A percentile compares a stretch with the other conserved stretches of the same genome.
Conservation (phyloP, 2,888 invertebrate genomes). For the Perizoma affinitatum region DNA sequence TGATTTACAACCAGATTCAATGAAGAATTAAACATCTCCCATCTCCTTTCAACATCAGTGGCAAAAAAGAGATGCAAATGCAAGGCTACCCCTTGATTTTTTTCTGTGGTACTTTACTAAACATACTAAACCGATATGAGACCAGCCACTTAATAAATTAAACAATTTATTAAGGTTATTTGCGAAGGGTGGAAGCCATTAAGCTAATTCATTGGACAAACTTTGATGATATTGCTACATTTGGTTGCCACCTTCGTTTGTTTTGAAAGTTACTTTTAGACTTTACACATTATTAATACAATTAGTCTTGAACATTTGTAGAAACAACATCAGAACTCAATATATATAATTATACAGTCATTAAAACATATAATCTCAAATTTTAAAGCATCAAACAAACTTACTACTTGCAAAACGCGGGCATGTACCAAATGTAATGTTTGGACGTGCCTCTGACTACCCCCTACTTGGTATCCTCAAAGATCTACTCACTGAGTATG, state of each 20-base stretch:
- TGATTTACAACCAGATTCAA: constrained; percentile 41
- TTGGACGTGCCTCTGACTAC: too few species aligned
- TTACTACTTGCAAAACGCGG: too few species aligned
- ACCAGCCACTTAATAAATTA: constrained; percentile 77
- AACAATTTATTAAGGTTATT: constrained; percentile 77
- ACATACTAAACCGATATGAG: constrained; percentile 61
- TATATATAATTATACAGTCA: too few species aligned
- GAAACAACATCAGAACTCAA: too few species aligned
- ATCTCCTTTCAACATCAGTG: constrained; percentile 29
- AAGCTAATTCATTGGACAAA: constrained; percentile 43
- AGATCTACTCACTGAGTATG: too few species aligned
- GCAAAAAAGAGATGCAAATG: constrained; percentile 29
- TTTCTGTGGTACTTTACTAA: constrained; percentile 44
- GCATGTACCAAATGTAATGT: too few species aligned
- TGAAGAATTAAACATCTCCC: constrained; percentile 36
- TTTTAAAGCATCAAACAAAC: too few species aligned
- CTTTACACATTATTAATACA: not conserved
- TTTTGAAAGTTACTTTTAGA: constrained; percentile 5
- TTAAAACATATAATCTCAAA: too few species aligned
- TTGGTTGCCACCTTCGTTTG: constrained; percentile 10
- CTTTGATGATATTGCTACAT: constrained; percentile 34
- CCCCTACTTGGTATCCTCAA: too few species aligned
- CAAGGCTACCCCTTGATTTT: constrained; percentile 28
- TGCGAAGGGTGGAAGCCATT: constrained; percentile 58
- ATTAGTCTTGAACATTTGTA: not conserved